These are phyloP conservation scores for Trichonephila clavipes DNA, from an alignment of 1,140 invertebrate species.

Conservation along the genomic window DNA sequence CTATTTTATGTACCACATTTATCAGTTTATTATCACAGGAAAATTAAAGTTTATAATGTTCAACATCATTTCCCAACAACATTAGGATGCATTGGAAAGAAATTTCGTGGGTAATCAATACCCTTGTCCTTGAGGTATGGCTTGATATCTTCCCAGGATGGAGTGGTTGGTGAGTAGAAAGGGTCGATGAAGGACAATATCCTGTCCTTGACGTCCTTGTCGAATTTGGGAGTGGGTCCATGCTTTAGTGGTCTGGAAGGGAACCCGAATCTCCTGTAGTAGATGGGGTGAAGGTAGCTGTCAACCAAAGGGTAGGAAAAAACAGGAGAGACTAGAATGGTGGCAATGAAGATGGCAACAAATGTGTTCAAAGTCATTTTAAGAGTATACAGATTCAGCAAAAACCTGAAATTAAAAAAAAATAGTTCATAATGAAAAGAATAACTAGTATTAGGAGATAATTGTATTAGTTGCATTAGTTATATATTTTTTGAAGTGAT, in stretches of 20 bases:
- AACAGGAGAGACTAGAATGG: not conserved
- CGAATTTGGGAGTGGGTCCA: conserved; percentile 66
- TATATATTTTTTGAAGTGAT: too few species aligned
- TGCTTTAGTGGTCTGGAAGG: conserved; percentile 67
- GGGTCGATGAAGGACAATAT: conserved; percentile 66
- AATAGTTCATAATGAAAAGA: not conserved
- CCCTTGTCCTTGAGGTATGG: conserved; percentile 62
- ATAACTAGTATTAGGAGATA: too few species aligned
- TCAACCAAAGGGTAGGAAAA: not conserved
- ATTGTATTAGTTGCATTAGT: too few species aligned
- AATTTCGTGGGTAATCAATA: conserved; percentile 40
- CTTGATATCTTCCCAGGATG: conserved; percentile 61
- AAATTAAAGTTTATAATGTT: too few species aligned
- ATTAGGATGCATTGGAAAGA: conserved; percentile 58
- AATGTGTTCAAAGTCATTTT: not conserved
- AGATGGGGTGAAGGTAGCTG: conserved; percentile 56
- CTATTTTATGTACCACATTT: too few species aligned
- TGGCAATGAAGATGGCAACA: not conserved
- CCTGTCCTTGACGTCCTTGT: conserved; percentile 68
- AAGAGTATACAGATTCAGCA: not conserved
- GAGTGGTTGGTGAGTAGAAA: conserved; percentile 53
- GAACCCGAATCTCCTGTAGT: conserved; percentile 72
- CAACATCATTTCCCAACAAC: conserved; percentile 8
- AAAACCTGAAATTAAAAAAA: not conserved
- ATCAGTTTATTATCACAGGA: too few species aligned